phyloP scores from a whole-genome alignment of 2,113 vertebrate genomes.

The Guaruba guarouba region DNA sequence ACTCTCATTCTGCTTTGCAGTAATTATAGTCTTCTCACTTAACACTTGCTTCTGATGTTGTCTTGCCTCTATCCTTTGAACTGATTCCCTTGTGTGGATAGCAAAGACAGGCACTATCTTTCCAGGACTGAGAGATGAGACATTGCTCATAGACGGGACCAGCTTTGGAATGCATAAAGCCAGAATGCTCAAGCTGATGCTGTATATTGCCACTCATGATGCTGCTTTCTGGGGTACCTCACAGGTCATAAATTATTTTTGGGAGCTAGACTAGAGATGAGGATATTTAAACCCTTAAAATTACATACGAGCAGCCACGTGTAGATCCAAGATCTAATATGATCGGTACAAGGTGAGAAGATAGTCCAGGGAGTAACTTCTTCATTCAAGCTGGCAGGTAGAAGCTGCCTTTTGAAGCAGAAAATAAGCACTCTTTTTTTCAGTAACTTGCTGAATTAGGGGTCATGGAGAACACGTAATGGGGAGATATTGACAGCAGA shows the following conservation, averaged over 20 bases:
- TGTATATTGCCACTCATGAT: accelerated
- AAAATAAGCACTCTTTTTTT: background rate
- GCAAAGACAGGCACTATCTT: background rate
- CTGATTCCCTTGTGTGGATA: background rate
- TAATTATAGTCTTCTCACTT: background rate
- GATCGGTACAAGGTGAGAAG: background rate
- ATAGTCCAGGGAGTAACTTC: background rate
- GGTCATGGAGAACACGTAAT: background rate
- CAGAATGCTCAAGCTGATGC: background rate
- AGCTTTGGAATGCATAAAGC: background rate
- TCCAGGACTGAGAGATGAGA: background rate
- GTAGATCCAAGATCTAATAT: background rate
- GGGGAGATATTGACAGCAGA: background rate
- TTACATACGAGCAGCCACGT: accelerated
- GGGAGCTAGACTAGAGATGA: background rate
- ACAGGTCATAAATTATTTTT: background rate
- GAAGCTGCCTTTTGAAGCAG: background rate
- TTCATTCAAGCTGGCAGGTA: background rate
- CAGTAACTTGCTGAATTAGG: background rate
- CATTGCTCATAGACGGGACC: background rate
- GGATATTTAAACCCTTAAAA: background rate
- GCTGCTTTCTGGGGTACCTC: background rate
- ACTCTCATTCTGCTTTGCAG: background rate
- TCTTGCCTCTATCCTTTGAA: background rate
- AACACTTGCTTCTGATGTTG: background rate